Evolutionary conservation across 2,888 invertebrate genomes (phyloP).

Genomic region (Trypoxylon attenuatum): DNA sequence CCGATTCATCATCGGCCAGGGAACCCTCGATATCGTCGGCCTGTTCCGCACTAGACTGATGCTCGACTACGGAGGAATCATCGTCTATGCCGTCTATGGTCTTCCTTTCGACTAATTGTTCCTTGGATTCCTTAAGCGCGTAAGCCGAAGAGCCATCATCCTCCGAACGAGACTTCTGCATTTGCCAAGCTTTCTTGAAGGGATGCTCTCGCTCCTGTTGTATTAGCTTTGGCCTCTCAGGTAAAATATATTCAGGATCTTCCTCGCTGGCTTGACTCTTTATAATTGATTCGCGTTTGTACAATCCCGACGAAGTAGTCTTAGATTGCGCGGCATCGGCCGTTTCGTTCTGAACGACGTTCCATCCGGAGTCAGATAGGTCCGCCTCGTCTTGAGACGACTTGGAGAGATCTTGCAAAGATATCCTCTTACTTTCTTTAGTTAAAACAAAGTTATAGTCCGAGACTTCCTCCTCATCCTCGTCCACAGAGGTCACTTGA

Average conservation of each 20-base stretch:
- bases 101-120: slow-evolving; percentile 9
- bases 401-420: slow-evolving; percentile 67
- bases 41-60: slow-evolving; percentile 39
- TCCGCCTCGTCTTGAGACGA: slow-evolving; percentile 60
- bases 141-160: slow-evolving; percentile 64
- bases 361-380: slow-evolving; percentile 39
- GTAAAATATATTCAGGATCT: slow-evolving; percentile 70
- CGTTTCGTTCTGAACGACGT: slow-evolving; percentile 37
- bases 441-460: slow-evolving; percentile 62
- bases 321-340: slow-evolving; percentile 32
- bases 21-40: slow-evolving; percentile 36
- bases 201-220: slow-evolving; percentile 72
- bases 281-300: slow-evolving; percentile 70
- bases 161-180: slow-evolving; percentile 71
- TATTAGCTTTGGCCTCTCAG: slow-evolving; percentile 70
- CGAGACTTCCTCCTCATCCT: slow-evolving; percentile 60
- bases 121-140: slow-evolving; percentile 32
- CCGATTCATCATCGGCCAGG: slow-evolving; percentile 44
- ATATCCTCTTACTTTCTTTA: slow-evolving; percentile 61
- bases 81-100: slow-evolving; percentile 18
- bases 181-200: slow-evolving; percentile 72
- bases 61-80: neutral
- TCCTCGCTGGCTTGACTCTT: slow-evolving; percentile 73
- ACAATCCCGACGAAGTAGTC: slow-evolving; percentile 60
- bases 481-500: slow-evolving; percentile 60